Base-by-base conservation (phyloP, 2,888 invertebrate species). In the Nomada goodeniana region DNA sequence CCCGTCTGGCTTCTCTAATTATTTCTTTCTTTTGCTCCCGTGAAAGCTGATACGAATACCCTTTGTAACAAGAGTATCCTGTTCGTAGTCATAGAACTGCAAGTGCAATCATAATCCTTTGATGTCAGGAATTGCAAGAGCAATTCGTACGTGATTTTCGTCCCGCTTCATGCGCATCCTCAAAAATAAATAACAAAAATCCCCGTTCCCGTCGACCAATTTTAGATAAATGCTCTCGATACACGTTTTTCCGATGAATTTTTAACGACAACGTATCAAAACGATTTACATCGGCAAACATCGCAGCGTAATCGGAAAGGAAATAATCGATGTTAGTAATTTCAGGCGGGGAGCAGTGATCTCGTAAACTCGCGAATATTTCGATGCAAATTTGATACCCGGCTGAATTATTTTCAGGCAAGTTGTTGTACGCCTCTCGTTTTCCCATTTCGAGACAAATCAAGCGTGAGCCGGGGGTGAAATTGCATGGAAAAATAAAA, bases 121-220 rank as follows among this genome's bases (percentile, higher is more conserved):
- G 76, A 85, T 70, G 55, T 71, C 59, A 18, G 29, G 44, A 71
- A 80, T 80, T 80, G 87, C 71, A 63, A 59, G 47, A 42, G 53
- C 47, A 69, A 71, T 78, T 76, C 52, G 20, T 50, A 26, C 26
- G 26, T 9, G 29, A 71, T 42, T 61, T 67, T 53, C 55, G 15
- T 13, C 26, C 26, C 1, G 20, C 15, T 13, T 15, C n/a, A 11
- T 7, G 23, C 20, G 9, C 15, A 29, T 55, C 20, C 4, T 23
- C 11, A 13, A 15, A 68, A 61, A 52, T 63, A 55, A 76, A 69
- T 60, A 65, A 80, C 53, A 26, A 53, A 26, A 53, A 47, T 76
- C 13, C 13, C 26, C 13, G 53, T 26, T 57, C 29, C 26, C 57
- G 3, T 53, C 29, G 23, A 36, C 23, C 26, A 44, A 20, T 50